Conservation (phyloP, 1,140 invertebrate species). For the Calosoma granatense region DNA sequence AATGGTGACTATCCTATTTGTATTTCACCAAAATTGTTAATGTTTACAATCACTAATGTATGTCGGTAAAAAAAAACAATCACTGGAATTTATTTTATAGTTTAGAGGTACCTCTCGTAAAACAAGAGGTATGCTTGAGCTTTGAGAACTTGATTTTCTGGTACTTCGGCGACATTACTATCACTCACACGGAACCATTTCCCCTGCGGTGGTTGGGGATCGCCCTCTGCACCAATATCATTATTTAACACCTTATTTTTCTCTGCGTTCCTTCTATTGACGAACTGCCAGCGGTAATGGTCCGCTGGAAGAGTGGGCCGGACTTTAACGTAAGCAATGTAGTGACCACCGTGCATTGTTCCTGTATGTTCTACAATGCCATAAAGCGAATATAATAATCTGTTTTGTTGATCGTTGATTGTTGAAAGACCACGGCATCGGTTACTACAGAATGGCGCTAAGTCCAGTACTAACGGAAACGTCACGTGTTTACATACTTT, state of each 20-base stretch:
- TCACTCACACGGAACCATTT: conserved; percentile 94
- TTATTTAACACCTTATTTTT: conserved; percentile 30
- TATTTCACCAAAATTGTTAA: no score
- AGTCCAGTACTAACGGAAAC: conserved; percentile 77
- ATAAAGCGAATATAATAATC: conserved; percentile 82
- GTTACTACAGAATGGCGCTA: conserved; percentile 83
- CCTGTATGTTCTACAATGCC: conserved; percentile 93
- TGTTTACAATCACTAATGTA: no score
- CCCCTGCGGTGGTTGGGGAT: conserved; percentile 51
- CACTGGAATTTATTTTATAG: no score
- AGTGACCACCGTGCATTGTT: conserved; percentile 83
- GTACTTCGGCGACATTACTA: conserved; percentile 67
- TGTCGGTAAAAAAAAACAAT: no score
- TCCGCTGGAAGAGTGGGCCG: conserved; percentile 42
- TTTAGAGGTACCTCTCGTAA: conserved; percentile 80
- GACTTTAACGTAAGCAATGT: conserved; percentile 90
- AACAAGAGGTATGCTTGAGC: conserved; percentile 95
- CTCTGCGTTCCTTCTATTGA: conserved; percentile 43
- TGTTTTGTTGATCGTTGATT: conserved; percentile 48
- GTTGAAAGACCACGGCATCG: conserved; percentile 57
- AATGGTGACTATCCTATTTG: no score
- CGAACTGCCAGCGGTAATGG: conserved; percentile 56
- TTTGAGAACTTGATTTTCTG: conserved; percentile 68
- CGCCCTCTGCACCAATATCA: conserved; percentile 23
- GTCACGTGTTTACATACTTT: conserved; percentile 82